phyloP scores from a whole-genome alignment of 2,888 invertebrate species.

The Elmis aenea region DNA sequence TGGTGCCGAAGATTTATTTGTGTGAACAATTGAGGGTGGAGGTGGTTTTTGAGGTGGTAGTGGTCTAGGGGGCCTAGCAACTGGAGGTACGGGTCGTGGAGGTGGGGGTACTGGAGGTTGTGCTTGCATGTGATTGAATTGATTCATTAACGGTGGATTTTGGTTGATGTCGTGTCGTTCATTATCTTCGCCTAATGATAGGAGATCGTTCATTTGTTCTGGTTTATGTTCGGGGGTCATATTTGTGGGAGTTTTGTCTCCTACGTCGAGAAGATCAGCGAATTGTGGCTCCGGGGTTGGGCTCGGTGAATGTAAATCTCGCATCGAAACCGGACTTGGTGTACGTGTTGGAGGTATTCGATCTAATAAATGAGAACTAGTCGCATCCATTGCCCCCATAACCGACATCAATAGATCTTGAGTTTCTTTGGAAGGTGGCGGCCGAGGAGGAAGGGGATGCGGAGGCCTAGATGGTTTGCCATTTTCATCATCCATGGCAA shows the following conservation, averaged over 20 bases:
- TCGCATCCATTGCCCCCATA: constrained; percentile 83
- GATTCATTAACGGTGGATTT: constrained; percentile 28
- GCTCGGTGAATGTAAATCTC: constrained; percentile 77
- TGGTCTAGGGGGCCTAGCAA: constrained; percentile 29
- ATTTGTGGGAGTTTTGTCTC: constrained; percentile 39
- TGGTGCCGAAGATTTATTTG: constrained; percentile 25
- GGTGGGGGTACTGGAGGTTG: constrained; percentile 10
- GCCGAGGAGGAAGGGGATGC: constrained; percentile 52
- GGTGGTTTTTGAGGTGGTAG: constrained; percentile 36
- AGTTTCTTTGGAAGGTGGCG: constrained; percentile 71
- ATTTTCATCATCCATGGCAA: constrained; percentile 21
- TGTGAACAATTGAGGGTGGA: constrained; percentile 35
- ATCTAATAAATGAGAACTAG: constrained; percentile 77
- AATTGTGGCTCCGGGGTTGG: constrained; percentile 69
- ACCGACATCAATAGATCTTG: constrained; percentile 81
- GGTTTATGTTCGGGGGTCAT: constrained; percentile 16
- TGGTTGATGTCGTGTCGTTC: constrained; percentile 47
- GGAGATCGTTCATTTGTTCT: constrained; percentile 26
- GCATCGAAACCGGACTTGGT: constrained; percentile 80
- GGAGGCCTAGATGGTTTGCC: constrained; percentile 42
- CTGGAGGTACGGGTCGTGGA: constrained; percentile 21
- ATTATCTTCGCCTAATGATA: constrained; percentile 33
- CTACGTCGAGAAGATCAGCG: constrained; percentile 61
- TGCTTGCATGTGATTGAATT: constrained; percentile 1
- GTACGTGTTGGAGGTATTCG: constrained; percentile 80